phyloP scores from a whole-genome alignment of 2,113 vertebrate species.

The Anolis carolinensis region DNA sequence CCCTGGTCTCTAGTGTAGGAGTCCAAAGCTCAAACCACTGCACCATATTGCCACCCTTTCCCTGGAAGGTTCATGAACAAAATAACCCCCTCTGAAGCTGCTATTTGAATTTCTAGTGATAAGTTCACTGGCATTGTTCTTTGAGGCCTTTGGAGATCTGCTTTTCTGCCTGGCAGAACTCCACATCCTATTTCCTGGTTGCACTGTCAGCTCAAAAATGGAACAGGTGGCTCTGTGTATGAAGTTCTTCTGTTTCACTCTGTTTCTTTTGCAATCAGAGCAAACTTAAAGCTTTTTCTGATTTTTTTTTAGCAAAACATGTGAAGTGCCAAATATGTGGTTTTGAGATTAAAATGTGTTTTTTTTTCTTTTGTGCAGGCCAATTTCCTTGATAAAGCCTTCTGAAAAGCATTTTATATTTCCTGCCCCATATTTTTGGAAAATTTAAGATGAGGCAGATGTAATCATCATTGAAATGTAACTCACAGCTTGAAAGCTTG shows the following conservation, averaged over 20 bases:
- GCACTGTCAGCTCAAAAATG: not conserved
- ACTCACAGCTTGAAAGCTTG: conserved; percentile 43
- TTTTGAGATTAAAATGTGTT: not conserved
- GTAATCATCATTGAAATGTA: conserved; percentile 22
- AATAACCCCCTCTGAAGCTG: not conserved
- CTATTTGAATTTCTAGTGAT: not conserved
- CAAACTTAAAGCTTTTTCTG: not conserved
- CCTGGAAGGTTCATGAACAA: too few relatives aligned
- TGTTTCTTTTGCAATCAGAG: not conserved
- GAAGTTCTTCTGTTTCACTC: not conserved
- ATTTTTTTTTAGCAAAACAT: not conserved
- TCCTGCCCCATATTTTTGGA: conserved; percentile 27
- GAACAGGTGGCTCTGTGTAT: not conserved
- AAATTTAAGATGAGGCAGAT: conserved; percentile 34
- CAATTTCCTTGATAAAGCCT: conserved; percentile 32
- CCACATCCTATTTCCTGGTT: not conserved
- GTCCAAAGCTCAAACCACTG: too few relatives aligned
- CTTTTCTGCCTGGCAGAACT: not conserved
- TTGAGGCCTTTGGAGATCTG: not conserved
- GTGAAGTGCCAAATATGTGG: not conserved
- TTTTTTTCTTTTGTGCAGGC: conserved; percentile 18
- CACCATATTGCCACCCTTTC: too few relatives aligned
- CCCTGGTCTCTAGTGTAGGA: too few relatives aligned
- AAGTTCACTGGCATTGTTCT: not conserved
- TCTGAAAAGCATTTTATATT: conserved; percentile 33